Percentiles rank a stretch among this genome's conserved stretches.
phyloP scores from a whole-genome alignment of 2,113 vertebrate genomes.

The Spheniscus mendiculus region DNA sequence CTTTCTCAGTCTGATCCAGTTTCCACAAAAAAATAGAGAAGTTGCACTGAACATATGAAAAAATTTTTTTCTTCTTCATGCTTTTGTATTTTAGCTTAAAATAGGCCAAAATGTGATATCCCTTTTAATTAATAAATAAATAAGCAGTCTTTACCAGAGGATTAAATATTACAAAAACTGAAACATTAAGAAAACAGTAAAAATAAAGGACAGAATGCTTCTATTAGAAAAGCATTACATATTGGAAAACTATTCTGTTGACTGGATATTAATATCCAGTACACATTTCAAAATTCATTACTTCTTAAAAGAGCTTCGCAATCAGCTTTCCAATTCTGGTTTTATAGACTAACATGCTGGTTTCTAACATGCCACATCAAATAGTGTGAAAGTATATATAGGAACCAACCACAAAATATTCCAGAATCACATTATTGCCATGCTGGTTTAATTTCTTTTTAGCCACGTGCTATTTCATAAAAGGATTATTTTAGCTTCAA shows the following conservation, averaged over 20 bases:
- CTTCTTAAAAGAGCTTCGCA: not conserved
- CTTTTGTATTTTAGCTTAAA: not conserved
- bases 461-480: not conserved
- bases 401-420: not conserved
- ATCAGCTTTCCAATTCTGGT: not conserved
- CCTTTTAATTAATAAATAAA: not conserved
- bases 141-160: not conserved
- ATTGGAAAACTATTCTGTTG: not conserved
- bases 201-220: not conserved
- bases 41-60: not conserved
- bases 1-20: not conserved
- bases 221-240: not conserved
- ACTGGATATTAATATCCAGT: not conserved
- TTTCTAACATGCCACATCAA: not conserved
- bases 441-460: not conserved
- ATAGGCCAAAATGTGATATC: not conserved
- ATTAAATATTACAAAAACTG: not conserved
- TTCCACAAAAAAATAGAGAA: not conserved
- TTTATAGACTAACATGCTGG: not conserved
- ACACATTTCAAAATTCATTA: not conserved
- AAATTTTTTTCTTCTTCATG: not conserved
- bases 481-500: not conserved
- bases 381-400: not conserved
- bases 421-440: not conserved
- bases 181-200: not conserved